Conservation (phyloP, 2,797 vertebrate species). For the Lycodopsis pacificus region DNA sequence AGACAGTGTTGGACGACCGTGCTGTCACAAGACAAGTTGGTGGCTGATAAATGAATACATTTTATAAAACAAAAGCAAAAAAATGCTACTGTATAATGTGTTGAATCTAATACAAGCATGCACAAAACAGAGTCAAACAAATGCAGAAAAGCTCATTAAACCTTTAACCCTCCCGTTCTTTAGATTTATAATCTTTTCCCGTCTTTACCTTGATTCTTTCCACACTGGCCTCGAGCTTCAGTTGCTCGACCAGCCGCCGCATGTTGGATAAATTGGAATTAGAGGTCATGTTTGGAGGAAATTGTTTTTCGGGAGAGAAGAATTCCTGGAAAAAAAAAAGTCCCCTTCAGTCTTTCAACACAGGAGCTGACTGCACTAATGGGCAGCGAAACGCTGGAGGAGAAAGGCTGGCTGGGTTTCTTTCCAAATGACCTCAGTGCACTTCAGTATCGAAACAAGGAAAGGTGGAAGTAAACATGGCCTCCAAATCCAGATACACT, state of each 20-base stretch:
- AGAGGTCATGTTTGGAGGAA: slow-evolving; percentile 85
- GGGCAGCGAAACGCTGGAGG: slow-evolving; percentile 29
- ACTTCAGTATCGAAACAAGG: slow-evolving; percentile 37
- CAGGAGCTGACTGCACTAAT: slow-evolving; percentile 49
- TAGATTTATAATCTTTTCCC: not conserved
- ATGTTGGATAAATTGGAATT: slow-evolving; percentile 88
- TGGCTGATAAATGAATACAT: not conserved
- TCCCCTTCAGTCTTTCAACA: slow-evolving; percentile 34
- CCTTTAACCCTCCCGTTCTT: not conserved
- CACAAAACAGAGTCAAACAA: not conserved
- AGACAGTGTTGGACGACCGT: not conserved
- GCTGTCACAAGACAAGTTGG: not conserved
- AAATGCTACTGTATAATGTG: not conserved
- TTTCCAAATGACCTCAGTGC: slow-evolving; percentile 60
- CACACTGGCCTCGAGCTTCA: slow-evolving; percentile 91
- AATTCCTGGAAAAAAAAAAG: slow-evolving; percentile 2
- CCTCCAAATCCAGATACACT: slow-evolving; percentile 14
- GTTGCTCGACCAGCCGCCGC: slow-evolving; percentile 91
- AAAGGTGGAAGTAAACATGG: slow-evolving; percentile 16
- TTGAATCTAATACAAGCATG: not conserved
- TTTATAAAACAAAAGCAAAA: not conserved
- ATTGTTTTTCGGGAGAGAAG: slow-evolving; percentile 25
- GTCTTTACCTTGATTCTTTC: slow-evolving; percentile 91
- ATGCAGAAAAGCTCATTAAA: not conserved
- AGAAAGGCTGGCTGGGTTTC: slow-evolving; percentile 54